phyloP scores from a whole-genome alignment of 1,140 invertebrate genomes.

The Cylas formicarius region DNA sequence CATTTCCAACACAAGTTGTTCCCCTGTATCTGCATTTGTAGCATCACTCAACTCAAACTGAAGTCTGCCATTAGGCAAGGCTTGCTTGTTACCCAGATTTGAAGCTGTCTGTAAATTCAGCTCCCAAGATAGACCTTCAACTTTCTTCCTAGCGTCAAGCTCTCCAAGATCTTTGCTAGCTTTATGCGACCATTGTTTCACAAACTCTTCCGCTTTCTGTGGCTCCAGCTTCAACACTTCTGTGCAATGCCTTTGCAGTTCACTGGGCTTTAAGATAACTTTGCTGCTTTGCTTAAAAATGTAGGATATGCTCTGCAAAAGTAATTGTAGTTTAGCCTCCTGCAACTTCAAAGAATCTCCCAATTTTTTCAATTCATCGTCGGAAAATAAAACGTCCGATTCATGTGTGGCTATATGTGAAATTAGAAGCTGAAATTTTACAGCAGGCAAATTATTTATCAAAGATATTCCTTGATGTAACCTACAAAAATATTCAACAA shows the following conservation, averaged over 20 bases:
- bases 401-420: conserved; percentile 23
- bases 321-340: conserved; percentile 24
- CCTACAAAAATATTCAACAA: conserved; percentile 29
- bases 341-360: conserved; percentile 26
- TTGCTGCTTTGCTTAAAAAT: conserved; percentile 33
- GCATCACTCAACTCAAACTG: conserved; percentile 30
- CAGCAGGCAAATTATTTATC: conserved; percentile 29
- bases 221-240: conserved; percentile 27
- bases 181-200: conserved; percentile 32
- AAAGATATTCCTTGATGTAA: conserved; percentile 27
- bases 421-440: conserved; percentile 26
- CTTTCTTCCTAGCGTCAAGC: conserved; percentile 30
- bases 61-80: conserved; percentile 23
- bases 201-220: conserved; percentile 37
- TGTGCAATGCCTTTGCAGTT: conserved; percentile 31
- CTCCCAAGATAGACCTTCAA: conserved; percentile 34
- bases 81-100: conserved; percentile 21
- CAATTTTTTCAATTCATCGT: conserved; percentile 29
- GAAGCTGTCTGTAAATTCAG: conserved; percentile 32
- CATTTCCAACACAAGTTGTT: conserved; percentile 30
- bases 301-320: conserved; percentile 31
- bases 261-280: conserved; percentile 36
- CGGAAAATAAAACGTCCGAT: conserved; percentile 24
- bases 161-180: conserved; percentile 32
- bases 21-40: conserved; percentile 16